phyloP scores from a whole-genome alignment of 2,888 invertebrate genomes.

The Lepidochrysops patricia region DNA sequence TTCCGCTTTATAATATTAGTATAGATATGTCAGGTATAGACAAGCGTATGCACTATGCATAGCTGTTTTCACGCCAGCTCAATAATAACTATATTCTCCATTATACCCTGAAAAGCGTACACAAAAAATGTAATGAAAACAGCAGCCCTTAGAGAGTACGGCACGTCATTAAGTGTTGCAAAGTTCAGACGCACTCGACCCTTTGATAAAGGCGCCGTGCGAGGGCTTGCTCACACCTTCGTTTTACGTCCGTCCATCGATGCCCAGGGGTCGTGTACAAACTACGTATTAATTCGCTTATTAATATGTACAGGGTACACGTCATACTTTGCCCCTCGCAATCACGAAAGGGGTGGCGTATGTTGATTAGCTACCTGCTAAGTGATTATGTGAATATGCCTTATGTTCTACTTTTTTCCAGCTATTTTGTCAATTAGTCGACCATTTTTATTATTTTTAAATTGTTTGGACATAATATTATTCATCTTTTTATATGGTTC shows the following conservation, averaged over 20 bases:
- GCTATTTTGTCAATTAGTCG: no score
- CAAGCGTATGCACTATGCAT: no score
- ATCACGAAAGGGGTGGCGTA: not conserved
- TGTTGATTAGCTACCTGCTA: not conserved
- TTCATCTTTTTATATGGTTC: no score
- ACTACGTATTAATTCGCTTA: not conserved
- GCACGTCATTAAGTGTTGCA: conserved; percentile 8
- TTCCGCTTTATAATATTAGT: no score
- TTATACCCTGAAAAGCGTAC: not conserved
- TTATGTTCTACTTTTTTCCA: no score
- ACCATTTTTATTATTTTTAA: no score
- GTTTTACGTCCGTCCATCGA: conserved; percentile 3
- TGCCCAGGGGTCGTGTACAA: not conserved
- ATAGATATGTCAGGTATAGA: no score
- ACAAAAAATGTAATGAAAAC: conserved; percentile 6
- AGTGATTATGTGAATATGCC: no score
- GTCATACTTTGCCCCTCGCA: not conserved
- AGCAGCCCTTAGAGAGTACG: not conserved
- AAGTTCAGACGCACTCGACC: conserved; percentile 7
- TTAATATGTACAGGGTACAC: not conserved
- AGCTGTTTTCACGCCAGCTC: no score
- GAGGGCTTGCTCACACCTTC: not conserved
- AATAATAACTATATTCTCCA: no score
- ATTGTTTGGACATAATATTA: no score
- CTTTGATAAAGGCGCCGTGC: not conserved